Conservation (phyloP, 1,140 invertebrate species). For the Vollenhovia emeryi region DNA sequence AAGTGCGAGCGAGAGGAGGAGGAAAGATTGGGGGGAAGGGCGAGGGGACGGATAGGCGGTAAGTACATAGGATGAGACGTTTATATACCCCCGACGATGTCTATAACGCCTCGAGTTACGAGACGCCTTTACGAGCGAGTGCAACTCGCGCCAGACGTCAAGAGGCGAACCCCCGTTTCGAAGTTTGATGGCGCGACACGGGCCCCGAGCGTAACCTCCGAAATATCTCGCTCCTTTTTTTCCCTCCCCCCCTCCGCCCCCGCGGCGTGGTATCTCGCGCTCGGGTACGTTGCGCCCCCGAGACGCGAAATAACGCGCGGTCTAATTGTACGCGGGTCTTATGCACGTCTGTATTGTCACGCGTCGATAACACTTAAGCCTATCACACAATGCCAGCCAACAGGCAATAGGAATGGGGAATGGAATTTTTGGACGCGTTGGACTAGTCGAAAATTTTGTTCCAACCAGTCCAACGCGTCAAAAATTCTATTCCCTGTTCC, state of each 20-base stretch:
- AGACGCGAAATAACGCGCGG: slow-evolving; percentile 4
- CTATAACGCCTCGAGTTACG: slow-evolving; percentile 86
- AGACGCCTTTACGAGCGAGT: slow-evolving; percentile 85
- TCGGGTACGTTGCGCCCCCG: background rate
- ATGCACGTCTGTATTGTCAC: too few relatives aligned
- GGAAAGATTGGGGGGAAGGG: background rate
- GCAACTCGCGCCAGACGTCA: slow-evolving; percentile 84
- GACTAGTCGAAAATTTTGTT: too few relatives aligned
- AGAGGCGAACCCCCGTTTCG: slow-evolving; percentile 78
- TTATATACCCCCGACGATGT: slow-evolving; percentile 85
- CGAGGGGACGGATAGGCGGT: slow-evolving; percentile 65
- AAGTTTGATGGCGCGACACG: slow-evolving; percentile 74
- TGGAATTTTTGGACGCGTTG: too few relatives aligned
- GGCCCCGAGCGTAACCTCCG: slow-evolving; percentile 70
- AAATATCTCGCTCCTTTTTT: slow-evolving; percentile 72
- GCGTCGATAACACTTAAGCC: too few relatives aligned
- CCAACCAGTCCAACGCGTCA: too few relatives aligned
- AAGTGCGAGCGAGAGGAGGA: background rate
- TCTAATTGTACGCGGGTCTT: background rate
- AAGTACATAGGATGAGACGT: slow-evolving; percentile 86
- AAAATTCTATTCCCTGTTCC: too few relatives aligned
- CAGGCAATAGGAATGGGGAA: too few relatives aligned
- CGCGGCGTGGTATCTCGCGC: slow-evolving; percentile 2
- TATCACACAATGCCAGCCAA: too few relatives aligned
- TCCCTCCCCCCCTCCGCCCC: background rate